phyloP scores from a whole-genome alignment of 1,140 invertebrate species.

The Megathymus violae region DNA sequence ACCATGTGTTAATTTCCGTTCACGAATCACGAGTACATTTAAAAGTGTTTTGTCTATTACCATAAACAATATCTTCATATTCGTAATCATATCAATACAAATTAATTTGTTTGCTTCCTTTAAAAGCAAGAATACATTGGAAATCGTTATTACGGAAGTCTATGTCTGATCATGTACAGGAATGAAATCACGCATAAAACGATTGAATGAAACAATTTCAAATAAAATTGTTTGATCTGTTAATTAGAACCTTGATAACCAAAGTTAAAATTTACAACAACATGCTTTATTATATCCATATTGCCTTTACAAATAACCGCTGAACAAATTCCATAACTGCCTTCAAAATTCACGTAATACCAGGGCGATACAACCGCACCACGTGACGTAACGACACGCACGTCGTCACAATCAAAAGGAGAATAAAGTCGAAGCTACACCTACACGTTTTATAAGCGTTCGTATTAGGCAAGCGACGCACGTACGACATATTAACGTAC shows the following conservation, averaged over 20 bases:
- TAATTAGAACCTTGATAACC: neutral
- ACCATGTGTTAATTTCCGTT: too few relatives aligned
- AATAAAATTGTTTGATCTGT: too few relatives aligned
- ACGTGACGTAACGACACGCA: conserved; percentile 63
- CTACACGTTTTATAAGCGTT: conserved; percentile 66
- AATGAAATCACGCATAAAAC: too few relatives aligned
- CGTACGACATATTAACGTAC: conserved; percentile 78
- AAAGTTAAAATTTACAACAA: conserved; percentile 27
- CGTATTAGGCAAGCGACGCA: conserved; percentile 64
- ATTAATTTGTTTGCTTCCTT: too few relatives aligned
- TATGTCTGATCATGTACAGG: too few relatives aligned
- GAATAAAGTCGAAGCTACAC: conserved; percentile 65
- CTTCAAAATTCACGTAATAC: conserved; percentile 17
- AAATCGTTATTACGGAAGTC: too few relatives aligned
- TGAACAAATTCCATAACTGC: conserved; percentile 9
- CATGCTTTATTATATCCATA: conserved; percentile 6
- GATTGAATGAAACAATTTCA: too few relatives aligned
- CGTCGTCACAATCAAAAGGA: conserved; percentile 73
- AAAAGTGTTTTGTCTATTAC: too few relatives aligned
- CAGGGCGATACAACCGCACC: conserved; percentile 24
- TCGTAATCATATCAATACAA: too few relatives aligned
- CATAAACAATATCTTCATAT: too few relatives aligned
- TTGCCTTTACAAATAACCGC: conserved; percentile 10
- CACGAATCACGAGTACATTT: too few relatives aligned
- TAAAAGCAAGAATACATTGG: too few relatives aligned